Evolutionary conservation across 1,140 invertebrate species (phyloP).

Genomic region (Mya arenaria): DNA sequence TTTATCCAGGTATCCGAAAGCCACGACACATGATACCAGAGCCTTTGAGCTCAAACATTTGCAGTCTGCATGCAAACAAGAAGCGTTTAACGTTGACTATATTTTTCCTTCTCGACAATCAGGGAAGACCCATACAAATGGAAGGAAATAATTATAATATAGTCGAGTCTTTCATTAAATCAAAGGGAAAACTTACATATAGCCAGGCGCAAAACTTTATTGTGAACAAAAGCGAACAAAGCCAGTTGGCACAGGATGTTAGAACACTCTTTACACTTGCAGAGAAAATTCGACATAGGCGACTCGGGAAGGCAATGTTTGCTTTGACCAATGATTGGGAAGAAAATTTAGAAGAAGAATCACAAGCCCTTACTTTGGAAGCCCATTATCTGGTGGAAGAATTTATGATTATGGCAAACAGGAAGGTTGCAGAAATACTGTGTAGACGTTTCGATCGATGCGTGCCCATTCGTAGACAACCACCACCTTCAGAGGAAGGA

Average conservation of each 20-base stretch:
- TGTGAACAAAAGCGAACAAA: neutral
- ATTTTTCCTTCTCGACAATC: constrained; percentile 63
- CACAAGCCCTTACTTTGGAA: constrained; percentile 62
- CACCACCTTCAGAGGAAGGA: constrained; percentile 55
- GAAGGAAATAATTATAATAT: constrained; percentile 26
- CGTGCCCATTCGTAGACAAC: constrained; percentile 64
- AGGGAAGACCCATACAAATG: constrained; percentile 42
- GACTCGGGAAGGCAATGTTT: constrained; percentile 63
- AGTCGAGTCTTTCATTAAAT: constrained; percentile 62
- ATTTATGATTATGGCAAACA: constrained; percentile 70
- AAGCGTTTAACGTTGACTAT: constrained; percentile 71
- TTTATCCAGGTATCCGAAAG: constrained; percentile 70
- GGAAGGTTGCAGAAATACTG: constrained; percentile 58
- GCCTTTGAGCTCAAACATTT: constrained; percentile 77
- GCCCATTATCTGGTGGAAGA: constrained; percentile 74
- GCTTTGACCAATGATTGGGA: constrained; percentile 60
- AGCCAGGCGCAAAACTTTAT: constrained; percentile 57
- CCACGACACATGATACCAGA: constrained; percentile 80
- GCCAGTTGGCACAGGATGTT: constrained; percentile 46
- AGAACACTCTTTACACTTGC: constrained; percentile 61
- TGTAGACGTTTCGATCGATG: neutral
- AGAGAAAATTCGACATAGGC: constrained; percentile 51
- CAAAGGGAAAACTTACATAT: constrained; percentile 65
- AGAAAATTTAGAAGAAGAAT: constrained; percentile 47
- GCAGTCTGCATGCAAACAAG: constrained; percentile 77